These are phyloP conservation scores for Glaucopsyche alexis DNA, from an alignment of 2,888 invertebrate species.

Conservation along the genomic window DNA sequence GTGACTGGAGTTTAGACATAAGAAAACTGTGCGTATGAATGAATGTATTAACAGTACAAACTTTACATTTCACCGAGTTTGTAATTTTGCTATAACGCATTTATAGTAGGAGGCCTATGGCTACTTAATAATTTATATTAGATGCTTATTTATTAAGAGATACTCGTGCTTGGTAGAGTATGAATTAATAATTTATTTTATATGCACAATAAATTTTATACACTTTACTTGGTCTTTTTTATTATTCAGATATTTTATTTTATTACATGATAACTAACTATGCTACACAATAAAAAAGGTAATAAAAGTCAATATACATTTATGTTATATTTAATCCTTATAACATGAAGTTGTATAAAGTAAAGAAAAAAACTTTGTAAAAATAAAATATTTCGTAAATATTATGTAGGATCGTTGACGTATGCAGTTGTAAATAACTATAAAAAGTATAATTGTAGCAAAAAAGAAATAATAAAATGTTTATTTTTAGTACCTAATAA, in stretches of 20 bases:
- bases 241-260: conserved; percentile 21
- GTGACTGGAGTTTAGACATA: conserved; percentile 41
- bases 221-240: conserved; percentile 32
- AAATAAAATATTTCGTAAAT: conserved; percentile 23
- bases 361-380: conserved; percentile 15
- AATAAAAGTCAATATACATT: neutral
- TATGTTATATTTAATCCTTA: neutral
- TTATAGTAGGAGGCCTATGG: conserved; percentile 13
- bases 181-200: conserved; percentile 35
- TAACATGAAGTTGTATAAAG: neutral
- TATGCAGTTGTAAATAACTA: neutral
- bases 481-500: neutral
- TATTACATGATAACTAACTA: neutral
- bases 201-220: conserved; percentile 40
- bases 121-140: conserved; percentile 34
- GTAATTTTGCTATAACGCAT: conserved; percentile 42
- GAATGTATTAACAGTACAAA: conserved; percentile 54
- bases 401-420: neutral
- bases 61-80: conserved; percentile 52
- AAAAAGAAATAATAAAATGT: conserved; percentile 4
- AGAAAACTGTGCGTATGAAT: conserved; percentile 46
- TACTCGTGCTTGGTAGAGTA: conserved; percentile 37
- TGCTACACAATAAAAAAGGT: neutral
- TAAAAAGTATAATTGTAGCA: conserved; percentile 23
- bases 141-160: conserved; percentile 38